phyloP scores from a whole-genome alignment of 2,797 vertebrate species.

The Leucoraja ocellata region DNA sequence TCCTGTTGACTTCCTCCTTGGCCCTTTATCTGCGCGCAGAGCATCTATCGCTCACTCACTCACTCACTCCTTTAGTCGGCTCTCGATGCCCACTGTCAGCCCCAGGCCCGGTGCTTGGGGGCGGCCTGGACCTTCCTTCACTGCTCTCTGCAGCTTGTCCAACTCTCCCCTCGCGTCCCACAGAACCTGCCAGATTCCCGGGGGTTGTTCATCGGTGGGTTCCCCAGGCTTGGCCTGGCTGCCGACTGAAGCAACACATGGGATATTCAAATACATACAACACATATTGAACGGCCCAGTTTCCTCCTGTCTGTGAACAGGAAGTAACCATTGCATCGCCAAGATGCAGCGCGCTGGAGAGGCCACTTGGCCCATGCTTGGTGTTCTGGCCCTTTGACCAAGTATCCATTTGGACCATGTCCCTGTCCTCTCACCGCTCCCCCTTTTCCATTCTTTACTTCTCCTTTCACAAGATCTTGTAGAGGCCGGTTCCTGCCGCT shows the following conservation, averaged over 20 bases:
- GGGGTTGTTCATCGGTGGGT: background rate
- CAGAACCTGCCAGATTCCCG: too few relatives aligned
- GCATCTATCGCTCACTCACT: background rate
- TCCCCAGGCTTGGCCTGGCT: background rate
- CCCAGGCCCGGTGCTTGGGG: background rate
- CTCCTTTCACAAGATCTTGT: background rate
- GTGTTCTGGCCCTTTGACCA: background rate
- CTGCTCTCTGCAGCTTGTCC: background rate
- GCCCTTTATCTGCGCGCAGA: background rate
- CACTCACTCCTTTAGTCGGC: background rate
- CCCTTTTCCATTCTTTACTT: background rate
- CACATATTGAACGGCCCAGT: background rate
- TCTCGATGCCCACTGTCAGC: background rate
- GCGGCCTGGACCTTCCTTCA: background rate
- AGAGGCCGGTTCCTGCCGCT: background rate
- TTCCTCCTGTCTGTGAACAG: background rate
- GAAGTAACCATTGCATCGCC: background rate
- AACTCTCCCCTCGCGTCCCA: background rate
- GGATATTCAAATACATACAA: background rate
- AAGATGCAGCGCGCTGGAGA: background rate
- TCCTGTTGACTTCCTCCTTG: background rate
- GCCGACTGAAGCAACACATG: background rate
- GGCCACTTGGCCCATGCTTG: background rate
- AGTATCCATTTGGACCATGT: background rate
- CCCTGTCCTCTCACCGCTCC: background rate